phyloP scores from a whole-genome alignment of 2,888 invertebrate species.

The Pachydiplax longipennis region DNA sequence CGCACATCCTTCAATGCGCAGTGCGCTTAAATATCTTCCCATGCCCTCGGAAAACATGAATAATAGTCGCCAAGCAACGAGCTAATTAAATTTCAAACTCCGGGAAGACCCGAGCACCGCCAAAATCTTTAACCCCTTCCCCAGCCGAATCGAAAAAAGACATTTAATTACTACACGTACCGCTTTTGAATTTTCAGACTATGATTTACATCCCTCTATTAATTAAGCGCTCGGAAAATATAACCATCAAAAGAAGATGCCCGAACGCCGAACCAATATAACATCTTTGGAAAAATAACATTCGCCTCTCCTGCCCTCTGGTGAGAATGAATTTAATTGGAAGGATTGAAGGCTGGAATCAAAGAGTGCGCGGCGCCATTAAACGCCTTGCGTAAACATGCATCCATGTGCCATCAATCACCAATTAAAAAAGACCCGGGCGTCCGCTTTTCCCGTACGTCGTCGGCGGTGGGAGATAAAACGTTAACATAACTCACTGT shows the following conservation, averaged over 20 bases:
- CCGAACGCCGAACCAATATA: not conserved
- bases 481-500: constrained; percentile 15
- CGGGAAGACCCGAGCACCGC: not conserved
- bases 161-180: not conserved
- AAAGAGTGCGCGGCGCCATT: constrained; percentile 8
- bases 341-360: not conserved
- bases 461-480: not conserved
- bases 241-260: constrained; percentile 5
- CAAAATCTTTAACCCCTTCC: not conserved
- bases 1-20: too few relatives aligned
- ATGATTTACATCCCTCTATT: constrained; percentile 6
- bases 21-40: too few relatives aligned
- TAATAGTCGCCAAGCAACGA: not conserved
- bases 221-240: constrained; percentile 1
- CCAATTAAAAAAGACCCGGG: constrained; percentile 21
- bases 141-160: not conserved
- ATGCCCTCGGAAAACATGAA: not conserved
- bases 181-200: not conserved
- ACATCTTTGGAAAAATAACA: not conserved
- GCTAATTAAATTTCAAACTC: not conserved
- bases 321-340: constrained; percentile 38
- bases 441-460: not conserved
- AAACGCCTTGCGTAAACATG: not conserved
- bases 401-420: not conserved
- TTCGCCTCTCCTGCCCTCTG: constrained; percentile 11